A percentile compares a stretch with the other conserved stretches of the same genome.
Evolutionary conservation across 1,140 invertebrate genomes (phyloP).

Genomic region (Charaxes varanes): DNA sequence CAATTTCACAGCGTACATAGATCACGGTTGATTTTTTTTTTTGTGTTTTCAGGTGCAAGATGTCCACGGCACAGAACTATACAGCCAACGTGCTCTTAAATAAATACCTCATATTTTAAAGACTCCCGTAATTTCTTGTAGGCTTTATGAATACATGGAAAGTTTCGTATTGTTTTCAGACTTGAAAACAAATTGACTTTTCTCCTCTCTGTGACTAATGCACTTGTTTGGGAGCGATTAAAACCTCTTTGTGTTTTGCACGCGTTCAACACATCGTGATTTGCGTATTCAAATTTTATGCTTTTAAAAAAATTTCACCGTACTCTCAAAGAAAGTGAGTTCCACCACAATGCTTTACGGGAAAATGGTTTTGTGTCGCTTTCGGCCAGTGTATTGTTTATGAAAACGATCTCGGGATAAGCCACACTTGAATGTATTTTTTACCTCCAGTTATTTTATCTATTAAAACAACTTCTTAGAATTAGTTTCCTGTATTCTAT

Average conservation of each 20-base stretch:
- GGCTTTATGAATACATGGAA: conserved; percentile 32
- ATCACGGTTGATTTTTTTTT: conserved; percentile 9
- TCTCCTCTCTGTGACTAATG: conserved; percentile 55
- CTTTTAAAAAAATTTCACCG: conserved; percentile 43
- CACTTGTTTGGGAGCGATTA: conserved; percentile 46
- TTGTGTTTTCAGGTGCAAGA: conserved; percentile 8
- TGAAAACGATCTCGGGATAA: too few species aligned
- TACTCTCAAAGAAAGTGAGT: conserved; percentile 30
- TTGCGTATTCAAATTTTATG: conserved; percentile 33
- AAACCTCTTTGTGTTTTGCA: conserved; percentile 34
- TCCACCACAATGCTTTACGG: conserved; percentile 20
- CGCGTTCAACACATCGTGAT: conserved; percentile 21
- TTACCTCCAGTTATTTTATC: too few species aligned
- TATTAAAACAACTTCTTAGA: too few species aligned
- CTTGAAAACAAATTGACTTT: conserved; percentile 53
- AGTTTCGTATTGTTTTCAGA: conserved; percentile 57
- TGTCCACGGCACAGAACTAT: conserved; percentile 23
- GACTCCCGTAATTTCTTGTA: conserved; percentile 34
- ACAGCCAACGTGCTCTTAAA: conserved; percentile 26
- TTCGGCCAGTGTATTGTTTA: background rate
- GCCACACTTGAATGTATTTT: too few species aligned
- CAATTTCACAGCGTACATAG: conserved; percentile 1
- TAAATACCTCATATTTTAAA: conserved; percentile 45
- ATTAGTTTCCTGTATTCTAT: too few species aligned
- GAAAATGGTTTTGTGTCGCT: background rate